Evolutionary conservation across 1,140 invertebrate species (phyloP), one percentile per base, ranked within the genome.

Genomic region (Acromyrmex heyeri): DNA sequence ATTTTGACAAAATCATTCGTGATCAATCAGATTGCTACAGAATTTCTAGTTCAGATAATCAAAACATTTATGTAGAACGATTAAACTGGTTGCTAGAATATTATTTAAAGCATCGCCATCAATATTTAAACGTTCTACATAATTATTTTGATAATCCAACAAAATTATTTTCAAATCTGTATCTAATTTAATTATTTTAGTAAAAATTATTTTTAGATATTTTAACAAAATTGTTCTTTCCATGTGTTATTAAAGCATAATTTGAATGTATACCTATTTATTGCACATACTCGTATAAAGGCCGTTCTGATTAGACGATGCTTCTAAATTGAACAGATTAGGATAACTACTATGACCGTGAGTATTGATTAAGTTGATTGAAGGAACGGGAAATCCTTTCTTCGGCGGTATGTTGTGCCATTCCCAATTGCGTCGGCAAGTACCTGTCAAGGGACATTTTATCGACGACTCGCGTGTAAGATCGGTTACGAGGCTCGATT

Each of bases 401-500:
- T 24, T 14, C 7, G 53, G 34, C 12, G 65, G 48, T 48, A 82
- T 34, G 24, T 65, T 27, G 53, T 30, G 34, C 5, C 34, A 38
- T 48, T 57, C 6, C 34, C 65, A 21, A 34, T 72, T 34, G 53
- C 4, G 30, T 57, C 65, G 48, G 34, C 53, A 21, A 48, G 55
- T 62, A 59, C 21, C 79, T 73, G 79, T 73, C 79, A 73, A 34
- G 10, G 55, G 24, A 61, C 69, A 61, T 48, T 83, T 83, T 83
- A 83, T 75, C 79, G 57, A 30, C 34, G 67, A 73, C 18, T 53
- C 79, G 69, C 79, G 79, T 38, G 79, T 73, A 83, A 83, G 79
- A 73, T 83, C 67, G 38, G 67, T 73, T 83, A 83, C 69, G 79
- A 50, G 72, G 27, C 81, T 81, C 62, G 89, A 91, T 91, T 82